Conservation (phyloP, 2,113 vertebrate genomes). For the Petaurus breviceps region DNA sequence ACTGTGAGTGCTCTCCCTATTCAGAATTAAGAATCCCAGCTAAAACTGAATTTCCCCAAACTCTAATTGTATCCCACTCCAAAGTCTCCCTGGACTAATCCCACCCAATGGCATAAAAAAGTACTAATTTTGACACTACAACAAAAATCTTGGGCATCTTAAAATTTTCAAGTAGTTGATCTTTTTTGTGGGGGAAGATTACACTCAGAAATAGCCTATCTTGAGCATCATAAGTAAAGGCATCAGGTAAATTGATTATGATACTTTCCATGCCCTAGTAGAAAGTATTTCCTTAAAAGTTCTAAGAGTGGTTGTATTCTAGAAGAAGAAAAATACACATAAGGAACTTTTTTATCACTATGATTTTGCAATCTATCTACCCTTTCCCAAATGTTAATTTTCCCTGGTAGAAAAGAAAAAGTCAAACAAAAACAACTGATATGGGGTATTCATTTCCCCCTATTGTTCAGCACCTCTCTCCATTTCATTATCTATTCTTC, state of each 20-base stretch:
- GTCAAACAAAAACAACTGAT: neutral
- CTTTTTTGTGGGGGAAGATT: neutral
- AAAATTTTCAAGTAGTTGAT: neutral
- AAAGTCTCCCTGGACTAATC: neutral
- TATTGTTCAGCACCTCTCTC: neutral
- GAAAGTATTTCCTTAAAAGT: neutral
- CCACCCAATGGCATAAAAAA: neutral
- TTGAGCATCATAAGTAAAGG: neutral
- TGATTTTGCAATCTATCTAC: neutral
- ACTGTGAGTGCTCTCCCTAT: neutral
- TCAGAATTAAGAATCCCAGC: neutral
- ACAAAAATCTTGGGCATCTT: neutral
- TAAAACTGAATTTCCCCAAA: neutral
- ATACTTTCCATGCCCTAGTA: too few relatives aligned
- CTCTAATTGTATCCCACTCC: neutral
- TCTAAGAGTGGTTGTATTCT: neutral
- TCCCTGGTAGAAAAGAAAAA: neutral
- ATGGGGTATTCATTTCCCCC: neutral
- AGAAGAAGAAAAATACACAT: neutral
- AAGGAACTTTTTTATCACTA: neutral
- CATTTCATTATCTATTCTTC: neutral
- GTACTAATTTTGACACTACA: neutral
- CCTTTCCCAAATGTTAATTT: neutral
- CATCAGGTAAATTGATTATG: neutral
- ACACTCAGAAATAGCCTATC: neutral